A percentile compares a stretch with the other conserved stretches of the same genome.
Conservation (phyloP, 1,140 invertebrate genomes). For the Drosophila navojoa region DNA sequence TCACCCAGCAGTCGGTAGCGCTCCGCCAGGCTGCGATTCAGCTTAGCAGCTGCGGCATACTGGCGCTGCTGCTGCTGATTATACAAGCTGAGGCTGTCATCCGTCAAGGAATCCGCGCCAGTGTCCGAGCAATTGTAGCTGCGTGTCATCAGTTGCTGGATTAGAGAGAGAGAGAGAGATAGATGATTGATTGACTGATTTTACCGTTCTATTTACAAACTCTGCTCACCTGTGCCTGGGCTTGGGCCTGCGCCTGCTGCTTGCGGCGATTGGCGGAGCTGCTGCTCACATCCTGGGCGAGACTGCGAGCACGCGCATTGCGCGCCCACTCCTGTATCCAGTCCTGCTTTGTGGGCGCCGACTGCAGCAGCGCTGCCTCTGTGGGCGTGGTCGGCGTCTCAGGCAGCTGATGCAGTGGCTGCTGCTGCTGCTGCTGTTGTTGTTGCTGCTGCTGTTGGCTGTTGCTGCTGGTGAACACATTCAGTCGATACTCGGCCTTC, state of each 20-base stretch:
- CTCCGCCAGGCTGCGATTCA: slow-evolving; percentile 70
- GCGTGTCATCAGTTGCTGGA: slow-evolving; percentile 73
- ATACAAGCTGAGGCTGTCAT: slow-evolving; percentile 77
- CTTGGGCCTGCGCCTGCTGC: slow-evolving; percentile 50
- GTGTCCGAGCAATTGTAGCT: slow-evolving; percentile 80
- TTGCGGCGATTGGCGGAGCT: slow-evolving; percentile 57
- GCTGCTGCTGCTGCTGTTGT: slow-evolving; percentile 40
- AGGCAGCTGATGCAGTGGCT: slow-evolving; percentile 59
- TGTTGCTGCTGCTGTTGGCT: slow-evolving; percentile 48
- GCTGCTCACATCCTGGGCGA: slow-evolving; percentile 71
- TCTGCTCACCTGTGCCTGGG: slow-evolving; percentile 42
- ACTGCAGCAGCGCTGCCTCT: slow-evolving; percentile 72
- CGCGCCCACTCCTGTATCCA: slow-evolving; percentile 84
- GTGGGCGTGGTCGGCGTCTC: slow-evolving; percentile 75
- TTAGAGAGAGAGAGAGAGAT: neutral
- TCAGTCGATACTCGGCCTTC: slow-evolving; percentile 81
- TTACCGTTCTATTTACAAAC: too few relatives aligned
- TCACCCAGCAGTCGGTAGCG: slow-evolving; percentile 76
- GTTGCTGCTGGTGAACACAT: slow-evolving; percentile 76
- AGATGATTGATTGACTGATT: too few relatives aligned
- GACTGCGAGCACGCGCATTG: slow-evolving; percentile 76
- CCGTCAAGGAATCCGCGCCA: slow-evolving; percentile 69
- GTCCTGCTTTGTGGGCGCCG: slow-evolving; percentile 80
- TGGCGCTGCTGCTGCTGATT: slow-evolving; percentile 59
- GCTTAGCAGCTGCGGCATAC: slow-evolving; percentile 59